Evolutionary conservation across 2,888 invertebrate genomes (phyloP), one percentile per base, ranked within the genome.

Genomic region (Ephialtes manifestator): DNA sequence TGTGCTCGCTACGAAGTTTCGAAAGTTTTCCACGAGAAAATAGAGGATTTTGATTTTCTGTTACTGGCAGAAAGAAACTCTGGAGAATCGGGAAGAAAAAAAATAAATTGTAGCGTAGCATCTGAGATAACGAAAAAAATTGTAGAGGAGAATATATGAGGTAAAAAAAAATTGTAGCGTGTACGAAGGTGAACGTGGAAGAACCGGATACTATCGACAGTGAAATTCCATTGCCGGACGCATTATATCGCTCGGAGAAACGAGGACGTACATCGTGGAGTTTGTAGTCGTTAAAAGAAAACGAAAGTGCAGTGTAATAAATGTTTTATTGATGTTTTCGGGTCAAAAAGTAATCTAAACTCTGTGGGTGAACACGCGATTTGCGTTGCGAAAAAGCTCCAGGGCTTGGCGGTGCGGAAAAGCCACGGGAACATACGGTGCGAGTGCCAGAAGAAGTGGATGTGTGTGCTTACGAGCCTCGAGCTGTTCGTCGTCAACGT

Each of bases 241-340:
- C 15, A 43, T 74, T 48, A 60, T 46, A 60, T 58, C 24, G 55
- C 72, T 60, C 46, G 11, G 67, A 10, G 35, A 53, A 71, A 55
- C 55, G 71, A 72, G 55, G 43, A 39, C 20, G 24, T 72, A 72
- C 71, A 39, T 72, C 55, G 71, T 72, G 55, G 71, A 72, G 55
- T 43, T 24, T 5, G 58, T 72, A 65, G 65, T 74, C 60, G 81
- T 70, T 46, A 75, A 43, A 63, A 63, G 60, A 86, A 58, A 18
- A 51, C 68, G 53, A 65, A 65, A 82, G 90, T 91, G 91, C 87
- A 88, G 91, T 91, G 91, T 83, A 71, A 89, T 89, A 88, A 88
- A 91, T 90, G 90, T 89, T 90, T 88, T 86, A 87, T 87, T 79
- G 84, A 89, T 90, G 87, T 81, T 82, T 80, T 82, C 51, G 60